Evolutionary conservation across 2,113 vertebrate species (phyloP).

Genomic region (Phasianus colchicus): DNA sequence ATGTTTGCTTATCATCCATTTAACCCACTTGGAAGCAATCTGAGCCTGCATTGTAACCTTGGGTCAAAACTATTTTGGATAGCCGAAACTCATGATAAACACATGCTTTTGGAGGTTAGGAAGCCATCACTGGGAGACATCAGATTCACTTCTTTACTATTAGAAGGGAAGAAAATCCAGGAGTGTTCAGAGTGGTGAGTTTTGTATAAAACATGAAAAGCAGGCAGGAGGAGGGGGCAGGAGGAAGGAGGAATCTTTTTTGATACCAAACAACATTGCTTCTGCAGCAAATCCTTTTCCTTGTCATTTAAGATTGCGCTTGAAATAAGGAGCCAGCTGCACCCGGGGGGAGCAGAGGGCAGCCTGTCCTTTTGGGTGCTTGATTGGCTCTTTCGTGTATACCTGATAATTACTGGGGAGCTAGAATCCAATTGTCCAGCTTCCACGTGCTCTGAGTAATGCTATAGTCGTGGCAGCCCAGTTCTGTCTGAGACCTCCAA

Average conservation of each 20-base stretch:
- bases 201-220: slow-evolving; percentile 70
- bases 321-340: slow-evolving; percentile 68
- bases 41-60: slow-evolving; percentile 76
- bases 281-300: slow-evolving; percentile 69
- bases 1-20: slow-evolving; percentile 79
- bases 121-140: slow-evolving; percentile 73
- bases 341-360: slow-evolving; percentile 55
- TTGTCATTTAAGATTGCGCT: slow-evolving; percentile 69
- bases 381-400: slow-evolving; percentile 58
- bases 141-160: slow-evolving; percentile 75
- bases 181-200: slow-evolving; percentile 56
- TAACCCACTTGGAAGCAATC: slow-evolving; percentile 71
- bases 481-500: not conserved
- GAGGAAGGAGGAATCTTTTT: slow-evolving; percentile 62
- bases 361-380: slow-evolving; percentile 63
- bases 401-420: slow-evolving; percentile 61
- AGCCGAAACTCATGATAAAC: slow-evolving; percentile 79
- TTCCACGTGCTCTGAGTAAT: not conserved
- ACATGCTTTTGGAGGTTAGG: slow-evolving; percentile 77
- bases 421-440: slow-evolving; percentile 41
- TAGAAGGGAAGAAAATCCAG: slow-evolving; percentile 60
- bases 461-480: not conserved
- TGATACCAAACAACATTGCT: slow-evolving; percentile 67
- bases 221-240: slow-evolving; percentile 63
- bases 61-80: slow-evolving; percentile 83